Base-by-base conservation (phyloP, 2,113 vertebrate species). In the Colinus virginianus region DNA sequence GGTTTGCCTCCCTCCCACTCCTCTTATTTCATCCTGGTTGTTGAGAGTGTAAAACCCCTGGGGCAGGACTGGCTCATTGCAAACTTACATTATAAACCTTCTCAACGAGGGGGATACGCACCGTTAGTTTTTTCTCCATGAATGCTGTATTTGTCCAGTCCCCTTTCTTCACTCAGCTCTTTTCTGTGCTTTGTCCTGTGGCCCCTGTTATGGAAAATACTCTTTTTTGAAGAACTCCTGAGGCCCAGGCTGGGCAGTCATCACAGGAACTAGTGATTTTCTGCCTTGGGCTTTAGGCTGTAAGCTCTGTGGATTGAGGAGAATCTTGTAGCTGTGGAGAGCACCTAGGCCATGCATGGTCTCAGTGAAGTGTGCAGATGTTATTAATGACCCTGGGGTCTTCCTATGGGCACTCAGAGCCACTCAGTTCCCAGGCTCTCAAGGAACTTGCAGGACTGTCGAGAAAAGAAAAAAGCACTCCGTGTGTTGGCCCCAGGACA, bases 11-110 rank as follows among this genome's bases (percentile, higher is more conserved):
- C 58, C 77, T 82, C 30, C 56, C 48, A 32, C 75, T 94, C 77
- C 78, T 86, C 51, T 62, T 68, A 6, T 87, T 89, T 83, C n/a
- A 4, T 62, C 56, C 56, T 74, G 32, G 34, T 74, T 6, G 2
- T 70, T 61, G 80, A 28, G 17, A 68, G 32, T 59, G 13, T 78
- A 69, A 74, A 82, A 63, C 18, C 46, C 78, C 56, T 3, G 6
- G 38, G 72, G 38, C 78, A 26, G 61, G 28, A 20, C 62, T 48
- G 42, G 53, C 30, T 77, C 32, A 11, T 30, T 77, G 46, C 69
- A 69, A 91, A 78, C 43, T 32, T 86, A 10, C 53, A 49, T 36
- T 68, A 70, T 87, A 84, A 90, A 88, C 49, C 51, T 77, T 59
- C 32, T 43, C 42, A 61, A 83, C 20, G 10, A 48, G 11, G 13